Evolutionary conservation across 2,888 invertebrate genomes (phyloP).

Genomic region (Drosophila suboccidentalis): DNA sequence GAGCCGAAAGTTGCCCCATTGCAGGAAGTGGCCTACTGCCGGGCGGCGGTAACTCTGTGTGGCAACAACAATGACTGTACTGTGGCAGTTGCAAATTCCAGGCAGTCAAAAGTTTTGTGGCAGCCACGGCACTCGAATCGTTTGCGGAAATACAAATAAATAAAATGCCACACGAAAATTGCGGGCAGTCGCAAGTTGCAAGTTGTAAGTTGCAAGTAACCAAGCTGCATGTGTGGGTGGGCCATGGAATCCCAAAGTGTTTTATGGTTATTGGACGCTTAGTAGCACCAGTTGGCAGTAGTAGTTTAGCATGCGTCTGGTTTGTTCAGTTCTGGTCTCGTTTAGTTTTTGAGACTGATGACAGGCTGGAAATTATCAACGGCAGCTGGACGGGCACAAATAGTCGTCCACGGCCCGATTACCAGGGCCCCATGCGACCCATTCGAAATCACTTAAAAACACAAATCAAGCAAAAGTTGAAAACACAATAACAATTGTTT

Average conservation of each 20-base stretch:
- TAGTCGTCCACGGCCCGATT: constrained; percentile 57
- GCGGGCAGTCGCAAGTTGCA: constrained; percentile 28
- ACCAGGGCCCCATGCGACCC: constrained; percentile 67
- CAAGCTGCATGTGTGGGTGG: constrained; percentile 20
- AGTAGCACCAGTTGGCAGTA: constrained; percentile 58
- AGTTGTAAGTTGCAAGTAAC: background rate
- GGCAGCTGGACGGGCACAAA: constrained; percentile 61
- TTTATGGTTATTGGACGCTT: constrained; percentile 75
- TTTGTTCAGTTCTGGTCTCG: constrained; percentile 8
- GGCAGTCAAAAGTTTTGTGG: constrained; percentile 71
- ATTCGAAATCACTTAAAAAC: constrained; percentile 81
- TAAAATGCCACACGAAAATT: constrained; percentile 63
- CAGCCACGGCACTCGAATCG: constrained; percentile 64
- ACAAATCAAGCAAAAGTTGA: constrained; percentile 81
- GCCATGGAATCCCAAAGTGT: constrained; percentile 56
- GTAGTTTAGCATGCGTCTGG: constrained; percentile 41
- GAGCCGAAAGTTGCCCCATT: constrained; percentile 40
- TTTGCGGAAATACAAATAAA: constrained; percentile 78
- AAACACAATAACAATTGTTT: constrained; percentile 83
- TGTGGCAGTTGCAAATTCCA: constrained; percentile 34
- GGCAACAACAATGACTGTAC: constrained; percentile 17
- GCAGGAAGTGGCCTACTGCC: constrained; percentile 80
- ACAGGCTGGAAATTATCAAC: constrained; percentile 75
- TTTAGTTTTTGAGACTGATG: constrained; percentile 44
- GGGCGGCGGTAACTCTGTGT: constrained; percentile 37